Conservation (phyloP, 2,113 vertebrate species). For the Lycocorax pyrrhopterus region DNA sequence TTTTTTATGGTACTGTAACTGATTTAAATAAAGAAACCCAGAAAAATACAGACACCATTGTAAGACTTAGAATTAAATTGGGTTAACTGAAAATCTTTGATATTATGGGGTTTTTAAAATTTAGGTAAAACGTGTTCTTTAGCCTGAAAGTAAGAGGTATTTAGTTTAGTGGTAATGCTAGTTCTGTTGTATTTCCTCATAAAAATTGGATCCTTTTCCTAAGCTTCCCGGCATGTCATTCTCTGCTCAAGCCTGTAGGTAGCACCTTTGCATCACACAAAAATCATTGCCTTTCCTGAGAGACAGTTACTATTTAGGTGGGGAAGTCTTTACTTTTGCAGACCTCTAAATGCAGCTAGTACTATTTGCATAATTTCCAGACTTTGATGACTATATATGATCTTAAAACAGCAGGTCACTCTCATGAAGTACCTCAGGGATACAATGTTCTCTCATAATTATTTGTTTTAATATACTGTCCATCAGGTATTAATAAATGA, state of each 20-base stretch:
- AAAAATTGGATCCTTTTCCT: not conserved
- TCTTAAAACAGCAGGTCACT: conserved; percentile 43
- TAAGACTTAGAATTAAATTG: not conserved
- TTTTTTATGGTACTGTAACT: not conserved
- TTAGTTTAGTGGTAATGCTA: not conserved
- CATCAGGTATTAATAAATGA: not conserved
- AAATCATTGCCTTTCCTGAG: not conserved
- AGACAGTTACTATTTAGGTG: conserved; percentile 2
- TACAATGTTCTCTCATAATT: not conserved
- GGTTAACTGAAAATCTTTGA: not conserved
- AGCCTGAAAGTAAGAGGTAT: not conserved
- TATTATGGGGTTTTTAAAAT: not conserved
- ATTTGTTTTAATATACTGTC: not conserved
- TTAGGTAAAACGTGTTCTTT: not conserved
- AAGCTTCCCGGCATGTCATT: conserved; percentile 7
- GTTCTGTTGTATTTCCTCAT: not conserved
- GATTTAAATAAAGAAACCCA: not conserved
- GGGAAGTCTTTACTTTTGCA: conserved; percentile 40
- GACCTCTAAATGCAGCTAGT: conserved; percentile 44
- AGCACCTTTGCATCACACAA: conserved; percentile 70
- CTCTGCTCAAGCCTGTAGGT: conserved; percentile 64
- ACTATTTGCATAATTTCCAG: conserved; percentile 75
- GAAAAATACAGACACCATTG: not conserved
- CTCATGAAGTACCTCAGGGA: not conserved
- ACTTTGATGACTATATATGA: conserved; percentile 68